Base-by-base conservation (phyloP, 2,888 invertebrate species). In the Frankliniella intonsa region DNA sequence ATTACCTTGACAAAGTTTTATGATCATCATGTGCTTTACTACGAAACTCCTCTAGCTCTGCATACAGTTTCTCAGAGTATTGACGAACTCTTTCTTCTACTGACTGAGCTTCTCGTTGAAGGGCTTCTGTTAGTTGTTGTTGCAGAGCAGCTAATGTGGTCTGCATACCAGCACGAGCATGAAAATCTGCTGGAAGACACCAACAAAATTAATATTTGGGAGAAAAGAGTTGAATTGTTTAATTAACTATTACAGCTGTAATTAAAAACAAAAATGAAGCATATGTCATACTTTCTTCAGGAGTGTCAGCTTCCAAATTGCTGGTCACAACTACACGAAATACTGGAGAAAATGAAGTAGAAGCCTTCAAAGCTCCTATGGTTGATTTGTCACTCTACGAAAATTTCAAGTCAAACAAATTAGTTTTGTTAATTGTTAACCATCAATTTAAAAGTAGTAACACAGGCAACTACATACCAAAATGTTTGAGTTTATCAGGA, bases 81-180 rank as follows among this genome's bases (percentile, higher is more conserved):
- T 91, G 91, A 86, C 93, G 91, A 83, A 96, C 93, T 84, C 93
- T 91, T 85, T 94, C 93, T 86, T 95, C 95, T 80, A 94, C 92
- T 3, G 91, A 90, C 80, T 91, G 90, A 81, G 93, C 91, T 88
- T 95, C 93, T 80, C 91, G 90, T 86, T 93, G 92, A 82, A 95
- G 88, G 81, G 91, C 92, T 85, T 92, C 91, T 83, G 92, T 91
- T 83, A 94, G 90, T 86, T 93, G 91, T 85, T 92, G 92, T 86
- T 92, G 93, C 62, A 94, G 88, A 81, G 89, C 89, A 82, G 90
- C 90, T 84, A 93, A 89, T 83, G 90, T 90, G 83, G 90, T 88
- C 86, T 91, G 90, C 76, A 90, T 85, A 89, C 89, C 84, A 89
- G 89, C 85, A 89, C 89, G 88, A 89, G 65, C 80, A 49, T 38